A percentile compares a stretch with the other conserved stretches of the same genome.
These are phyloP conservation scores for Suricata suricatta DNA, from an alignment of 2,113 vertebrate species.

Conservation along the genomic window DNA sequence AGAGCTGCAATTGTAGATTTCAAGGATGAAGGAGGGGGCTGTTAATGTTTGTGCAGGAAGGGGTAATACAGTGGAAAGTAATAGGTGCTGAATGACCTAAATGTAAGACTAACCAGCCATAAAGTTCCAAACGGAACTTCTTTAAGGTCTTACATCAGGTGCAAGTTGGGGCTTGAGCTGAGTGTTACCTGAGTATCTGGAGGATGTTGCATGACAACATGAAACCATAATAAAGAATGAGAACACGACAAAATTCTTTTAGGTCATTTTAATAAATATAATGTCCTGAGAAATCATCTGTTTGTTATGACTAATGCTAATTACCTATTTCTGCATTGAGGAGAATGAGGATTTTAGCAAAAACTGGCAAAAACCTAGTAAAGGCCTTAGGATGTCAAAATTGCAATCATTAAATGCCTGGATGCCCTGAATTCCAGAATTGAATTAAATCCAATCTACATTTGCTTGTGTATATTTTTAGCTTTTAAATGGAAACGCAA, in stretches of 20 bases:
- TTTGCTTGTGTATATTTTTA: slow-evolving; percentile 70
- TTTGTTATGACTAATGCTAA: slow-evolving; percentile 58
- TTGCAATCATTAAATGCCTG: slow-evolving; percentile 58
- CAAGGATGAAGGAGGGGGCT: background rate
- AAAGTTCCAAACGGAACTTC: background rate
- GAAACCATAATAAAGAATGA: slow-evolving; percentile 47
- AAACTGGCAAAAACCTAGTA: slow-evolving; percentile 43
- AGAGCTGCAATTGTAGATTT: slow-evolving; percentile 4
- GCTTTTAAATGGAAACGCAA: slow-evolving; percentile 66
- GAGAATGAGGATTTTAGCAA: slow-evolving; percentile 51
- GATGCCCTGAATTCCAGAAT: slow-evolving; percentile 42
- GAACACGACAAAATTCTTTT: slow-evolving; percentile 7
- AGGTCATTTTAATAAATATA: slow-evolving; percentile 49
- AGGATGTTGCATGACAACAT: slow-evolving; percentile 27
- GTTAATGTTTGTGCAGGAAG: background rate
- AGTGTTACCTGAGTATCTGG: background rate
- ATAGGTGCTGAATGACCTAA: background rate
- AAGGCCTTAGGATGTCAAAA: slow-evolving; percentile 56
- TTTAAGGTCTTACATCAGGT: slow-evolving; percentile 5
- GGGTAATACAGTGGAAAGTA: background rate
- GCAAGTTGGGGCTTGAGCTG: background rate
- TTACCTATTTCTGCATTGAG: slow-evolving; percentile 3
- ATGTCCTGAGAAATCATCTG: slow-evolving; percentile 47
- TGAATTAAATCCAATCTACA: slow-evolving; percentile 58
- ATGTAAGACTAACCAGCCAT: slow-evolving; percentile 6